A percentile compares a stretch with the other conserved stretches of the same genome.
Conservation (phyloP, 2,797 vertebrate genomes). For the Streptopelia turtur region DNA sequence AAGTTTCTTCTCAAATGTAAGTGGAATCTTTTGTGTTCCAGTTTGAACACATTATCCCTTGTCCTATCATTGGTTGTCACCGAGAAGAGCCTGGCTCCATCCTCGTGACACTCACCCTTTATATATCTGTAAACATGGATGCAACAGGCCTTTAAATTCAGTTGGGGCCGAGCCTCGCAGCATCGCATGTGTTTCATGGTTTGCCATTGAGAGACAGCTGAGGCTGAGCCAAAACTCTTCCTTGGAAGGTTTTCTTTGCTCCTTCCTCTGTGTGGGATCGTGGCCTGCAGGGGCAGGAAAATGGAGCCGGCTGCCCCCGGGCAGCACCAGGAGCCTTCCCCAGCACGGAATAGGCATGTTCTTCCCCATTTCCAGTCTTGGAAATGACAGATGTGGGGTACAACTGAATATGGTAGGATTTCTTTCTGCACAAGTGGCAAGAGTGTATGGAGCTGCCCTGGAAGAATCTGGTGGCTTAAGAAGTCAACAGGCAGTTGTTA, state of each 20-base stretch:
- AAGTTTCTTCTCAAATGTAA: too few species aligned
- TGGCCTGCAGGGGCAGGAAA: not conserved
- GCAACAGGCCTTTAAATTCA: not conserved
- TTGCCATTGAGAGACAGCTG: not conserved
- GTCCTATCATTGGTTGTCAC: too few species aligned
- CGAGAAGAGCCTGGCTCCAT: too few species aligned
- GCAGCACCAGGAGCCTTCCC: not conserved
- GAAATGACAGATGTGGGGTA: not conserved
- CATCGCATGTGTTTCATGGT: not conserved
- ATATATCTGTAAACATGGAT: not conserved
- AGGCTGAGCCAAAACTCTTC: not conserved
- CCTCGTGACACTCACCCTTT: too few species aligned
- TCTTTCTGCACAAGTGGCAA: not conserved
- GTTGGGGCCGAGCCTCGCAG: not conserved
- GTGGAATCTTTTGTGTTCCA: too few species aligned
- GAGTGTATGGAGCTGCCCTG: not conserved
- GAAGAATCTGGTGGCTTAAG: not conserved
- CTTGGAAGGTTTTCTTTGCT: not conserved
- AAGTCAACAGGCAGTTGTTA: not conserved
- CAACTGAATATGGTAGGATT: not conserved
- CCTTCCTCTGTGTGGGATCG: not conserved
- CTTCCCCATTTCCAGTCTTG: not conserved
- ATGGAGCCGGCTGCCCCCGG: rapidly evolving
- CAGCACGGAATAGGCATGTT: rapidly evolving
- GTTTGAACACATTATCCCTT: too few species aligned